Evolutionary conservation across 2,113 vertebrate genomes (phyloP).

Genomic region (Rhizomys pruinosus): DNA sequence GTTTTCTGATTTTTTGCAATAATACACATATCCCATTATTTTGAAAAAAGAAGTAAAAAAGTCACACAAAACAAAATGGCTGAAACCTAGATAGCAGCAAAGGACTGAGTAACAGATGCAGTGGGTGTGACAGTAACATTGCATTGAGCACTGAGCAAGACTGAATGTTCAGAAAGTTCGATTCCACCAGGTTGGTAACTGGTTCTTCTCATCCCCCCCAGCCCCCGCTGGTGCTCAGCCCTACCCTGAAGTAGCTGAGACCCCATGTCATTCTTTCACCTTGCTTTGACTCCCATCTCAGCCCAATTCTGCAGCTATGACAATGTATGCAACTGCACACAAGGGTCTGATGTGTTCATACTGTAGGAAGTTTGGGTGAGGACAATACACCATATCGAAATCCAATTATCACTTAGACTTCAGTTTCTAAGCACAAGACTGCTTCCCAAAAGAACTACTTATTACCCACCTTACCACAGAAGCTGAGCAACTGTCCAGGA

Average conservation of each 20-base stretch:
- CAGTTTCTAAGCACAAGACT: constrained; percentile 63
- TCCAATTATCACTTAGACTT: constrained; percentile 73
- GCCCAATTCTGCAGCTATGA: background rate
- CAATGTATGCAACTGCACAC: constrained; percentile 32
- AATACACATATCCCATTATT: background rate
- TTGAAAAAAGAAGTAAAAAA: constrained; percentile 29
- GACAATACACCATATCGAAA: constrained; percentile 76
- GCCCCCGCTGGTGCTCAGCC: constrained; percentile 46
- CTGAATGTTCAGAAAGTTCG: background rate
- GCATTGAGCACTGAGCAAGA: too few species aligned
- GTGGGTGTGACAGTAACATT: too few species aligned
- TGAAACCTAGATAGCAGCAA: background rate
- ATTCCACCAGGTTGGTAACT: background rate
- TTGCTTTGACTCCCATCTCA: constrained; percentile 14
- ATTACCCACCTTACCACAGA: constrained; percentile 51
- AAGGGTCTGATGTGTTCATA: constrained; percentile 51
- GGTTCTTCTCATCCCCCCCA: background rate
- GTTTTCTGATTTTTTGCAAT: background rate
- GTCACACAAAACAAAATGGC: background rate
- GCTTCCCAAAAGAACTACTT: constrained; percentile 65
- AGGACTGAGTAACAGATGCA: too few species aligned
- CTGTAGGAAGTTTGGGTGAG: constrained; percentile 62
- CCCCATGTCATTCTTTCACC: constrained; percentile 55
- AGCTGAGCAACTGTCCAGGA: constrained; percentile 59
- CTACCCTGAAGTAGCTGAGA: background rate